Evolutionary conservation across 2,113 vertebrate genomes (phyloP), one percentile per base, ranked within the genome.

Genomic region (Myrmophylax atrothorax): DNA sequence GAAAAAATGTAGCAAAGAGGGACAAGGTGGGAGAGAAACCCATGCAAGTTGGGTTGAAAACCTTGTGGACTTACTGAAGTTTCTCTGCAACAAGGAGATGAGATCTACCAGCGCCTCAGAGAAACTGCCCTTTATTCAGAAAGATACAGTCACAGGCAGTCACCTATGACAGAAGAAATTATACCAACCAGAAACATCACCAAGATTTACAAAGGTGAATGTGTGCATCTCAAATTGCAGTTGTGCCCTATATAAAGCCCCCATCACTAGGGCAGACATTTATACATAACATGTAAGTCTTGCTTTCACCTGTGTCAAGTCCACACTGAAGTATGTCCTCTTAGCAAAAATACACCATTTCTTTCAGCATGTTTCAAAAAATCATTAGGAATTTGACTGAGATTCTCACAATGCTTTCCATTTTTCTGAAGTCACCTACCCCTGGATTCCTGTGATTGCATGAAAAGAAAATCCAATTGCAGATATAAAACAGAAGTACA

Each of bases 141-240:
- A 94, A 94, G 69, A 83, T 84, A 92, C 63, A 95, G 84, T 92
- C 85, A 96, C 28, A 84, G 44, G 26, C 26, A 94, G 77, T 91
- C 93, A 96, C 31, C 90, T 62, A 46, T 91, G 70, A 79, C 80
- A 87, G 63, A 84, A 94, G 35, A 89, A 94, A 94, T 95, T 87
- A 86, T 68, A 87, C 56, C 69, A 96, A 96, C 84, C 25, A 86
- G 70, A 63, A 95, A 60, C 5, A 52, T 58, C 17, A 14, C 53
- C 49, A 60, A 28, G 29, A 52, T 78, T 94, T 80, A 87, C 5
- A 49, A 26, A 68, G 67, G 25, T 11, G n/a, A 46, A 31, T 9
- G 37, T 0, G 2, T 22, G 35, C 53, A 63, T 10, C 63, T 60
- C 46, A 80, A 79, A 56, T 31, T 69, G 35, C 69, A 64, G 29